Base-by-base conservation (phyloP, 2,888 invertebrate species). In the Oscheius onirici region DNA sequence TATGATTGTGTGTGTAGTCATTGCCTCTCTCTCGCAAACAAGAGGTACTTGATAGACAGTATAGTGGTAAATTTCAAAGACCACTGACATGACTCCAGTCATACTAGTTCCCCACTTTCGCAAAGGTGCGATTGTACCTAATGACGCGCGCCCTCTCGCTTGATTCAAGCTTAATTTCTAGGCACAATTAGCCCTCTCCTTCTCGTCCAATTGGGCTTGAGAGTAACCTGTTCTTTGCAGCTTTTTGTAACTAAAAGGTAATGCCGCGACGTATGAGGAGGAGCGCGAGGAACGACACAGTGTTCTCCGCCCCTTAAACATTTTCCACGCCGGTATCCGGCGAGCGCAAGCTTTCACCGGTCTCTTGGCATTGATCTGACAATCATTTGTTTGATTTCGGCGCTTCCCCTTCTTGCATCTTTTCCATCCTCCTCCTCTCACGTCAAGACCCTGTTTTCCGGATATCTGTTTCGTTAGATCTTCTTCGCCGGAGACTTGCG, bases 331-430 rank as follows among this genome's bases (percentile, higher is more conserved):
- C 41, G 58, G 58, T 58, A 58, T 58, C 58, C 58, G 58, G 58
- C 58, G 41, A 55, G 58, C 41, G 58, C 58, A 58, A 58, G 22
- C 17, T 40, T 28, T 49, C 63, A 15, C 63, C 63, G 46, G 46
- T 61, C 61, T 46, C 61, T n/a, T 60, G 17, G 28, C 63, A 63
- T 63, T 63, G 63, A 63, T 63, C 63, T 46, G 49, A 28, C 63
- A 63, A 63, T 63, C 63, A 63, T 63, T 63, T 63, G 63, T 63
- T 63, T 63, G 63, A 63, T 63, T 63, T 63, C 49, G 28, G 63
- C 63, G 63, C 63, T 63, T 63, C 63, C 46, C 46, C 63, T 43
- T 15, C 3, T 49, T 10, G 49, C 28, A n/a, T 34, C 34, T 34
- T 34, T 34, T 34, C n/a, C n/a, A n/a, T 34, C 34, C 34, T 26